These are phyloP conservation scores for Monodelphis domestica DNA, from an alignment of 2,797 vertebrate species.

Conservation along the genomic window DNA sequence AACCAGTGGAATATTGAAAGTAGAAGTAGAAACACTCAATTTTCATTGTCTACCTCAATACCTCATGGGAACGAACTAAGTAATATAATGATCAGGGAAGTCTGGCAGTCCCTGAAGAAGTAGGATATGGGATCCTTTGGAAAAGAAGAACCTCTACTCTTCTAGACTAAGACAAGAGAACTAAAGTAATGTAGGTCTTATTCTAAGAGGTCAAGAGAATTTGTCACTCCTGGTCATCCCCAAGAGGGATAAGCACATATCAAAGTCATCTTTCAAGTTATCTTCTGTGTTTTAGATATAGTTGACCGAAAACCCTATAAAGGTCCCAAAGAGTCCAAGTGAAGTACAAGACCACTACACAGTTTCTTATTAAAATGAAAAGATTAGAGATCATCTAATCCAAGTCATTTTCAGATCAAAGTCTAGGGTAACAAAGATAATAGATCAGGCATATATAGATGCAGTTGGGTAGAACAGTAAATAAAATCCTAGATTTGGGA, in stretches of 20 bases:
- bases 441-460: background rate
- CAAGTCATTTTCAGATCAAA: background rate
- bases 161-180: background rate
- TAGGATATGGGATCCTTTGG: background rate
- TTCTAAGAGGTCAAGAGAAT: background rate
- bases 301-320: background rate
- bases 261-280: too few species aligned
- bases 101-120: background rate
- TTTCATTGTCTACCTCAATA: background rate
- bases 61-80: background rate
- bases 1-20: background rate
- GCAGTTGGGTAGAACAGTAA: background rate
- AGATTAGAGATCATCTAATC: background rate
- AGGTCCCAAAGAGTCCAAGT: background rate
- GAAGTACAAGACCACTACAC: background rate
- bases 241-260: background rate
- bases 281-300: background rate
- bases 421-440: background rate
- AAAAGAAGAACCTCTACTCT: background rate
- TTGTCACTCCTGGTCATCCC: background rate
- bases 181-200: background rate
- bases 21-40: background rate
- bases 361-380: background rate
- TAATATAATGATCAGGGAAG: background rate
- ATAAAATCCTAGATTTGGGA: background rate